Conservation (phyloP, 2,888 invertebrate genomes). For the Micoletzkya japonica region DNA sequence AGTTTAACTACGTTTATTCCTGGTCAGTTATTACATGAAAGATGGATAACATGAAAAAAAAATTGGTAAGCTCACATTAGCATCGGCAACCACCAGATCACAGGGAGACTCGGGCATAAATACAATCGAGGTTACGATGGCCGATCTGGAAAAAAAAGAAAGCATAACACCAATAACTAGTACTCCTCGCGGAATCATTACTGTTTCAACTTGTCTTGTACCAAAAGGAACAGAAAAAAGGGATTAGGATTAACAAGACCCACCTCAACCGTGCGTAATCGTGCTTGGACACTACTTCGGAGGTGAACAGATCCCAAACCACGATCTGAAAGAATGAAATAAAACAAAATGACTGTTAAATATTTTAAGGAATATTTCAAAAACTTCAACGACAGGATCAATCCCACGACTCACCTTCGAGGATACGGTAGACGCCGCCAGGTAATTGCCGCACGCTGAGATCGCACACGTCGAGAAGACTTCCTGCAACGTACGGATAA, state of each 20-base stretch:
- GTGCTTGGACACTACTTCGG: slow-evolving; percentile 22
- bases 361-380: too few species aligned
- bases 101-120: slow-evolving; percentile 35
- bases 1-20: too few species aligned
- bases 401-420: too few species aligned
- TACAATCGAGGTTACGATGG: slow-evolving; percentile 36
- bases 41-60: neutral
- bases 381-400: too few species aligned
- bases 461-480: slow-evolving; percentile 26
- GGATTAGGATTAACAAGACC: too few species aligned
- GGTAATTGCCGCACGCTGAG: slow-evolving; percentile 34
- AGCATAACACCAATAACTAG: too few species aligned
- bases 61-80: slow-evolving; percentile 40
- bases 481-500: too few species aligned
- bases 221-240: too few species aligned
- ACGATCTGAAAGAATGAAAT: too few species aligned
- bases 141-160: slow-evolving; percentile 29
- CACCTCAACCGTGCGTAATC: slow-evolving; percentile 31
- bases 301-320: slow-evolving; percentile 35
- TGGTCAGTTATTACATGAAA: neutral
- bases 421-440: slow-evolving; percentile 35
- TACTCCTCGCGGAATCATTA: too few species aligned
- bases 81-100: slow-evolving; percentile 41
- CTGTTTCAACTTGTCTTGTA: too few species aligned
- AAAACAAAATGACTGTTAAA: too few species aligned